Base-by-base conservation (phyloP, 2,113 vertebrate genomes). In the Neolamprologus toae region DNA sequence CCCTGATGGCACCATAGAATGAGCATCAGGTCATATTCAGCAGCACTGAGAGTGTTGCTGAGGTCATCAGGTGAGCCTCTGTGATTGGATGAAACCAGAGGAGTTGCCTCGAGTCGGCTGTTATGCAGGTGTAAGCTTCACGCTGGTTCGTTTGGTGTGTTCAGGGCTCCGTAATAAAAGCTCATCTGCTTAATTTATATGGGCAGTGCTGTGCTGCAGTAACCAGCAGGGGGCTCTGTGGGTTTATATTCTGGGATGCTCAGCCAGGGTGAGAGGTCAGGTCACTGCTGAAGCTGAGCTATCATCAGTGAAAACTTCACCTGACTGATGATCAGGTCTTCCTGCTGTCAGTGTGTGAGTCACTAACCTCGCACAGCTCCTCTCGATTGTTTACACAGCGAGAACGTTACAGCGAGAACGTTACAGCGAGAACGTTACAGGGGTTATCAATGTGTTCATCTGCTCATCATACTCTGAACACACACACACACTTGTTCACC, bases 351-450 rank as follows among this genome's bases (percentile, higher is more conserved):
- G 54, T 26, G 54, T 26, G 54, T 55, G 54, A 55, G 21, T 8
- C 26, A 59, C 55, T 5, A 28, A 28, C 55, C 23, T 59, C 13
- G 2, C 55, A 57, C 55, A 28, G 55, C 13, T 57, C 23, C 23
- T 57, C 53, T 55, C 53, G 0, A 55, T 13, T 55, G n/a, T 1
- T 55, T 55, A 55, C n/a, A 49, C 0, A 17, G 45, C 0, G 1
- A 49, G 4, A 8, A 2, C 6, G 0, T 49, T 3, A 49, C 2
- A 49, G 7, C 0, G 1, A 49, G 7, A 3, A 6, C 1, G 0
- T 53, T 4, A 21, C 0, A n/a, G 49, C 0, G 2, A 47, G 7
- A 21, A 21, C 21, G 21, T 21, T 21, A 21, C 21, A 21, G 21
- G 35, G 37, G 37, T 40, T 57, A 8, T 28, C 7, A 14, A 3